phyloP scores from a whole-genome alignment of 2,113 vertebrate species.

The Pipa parva region DNA sequence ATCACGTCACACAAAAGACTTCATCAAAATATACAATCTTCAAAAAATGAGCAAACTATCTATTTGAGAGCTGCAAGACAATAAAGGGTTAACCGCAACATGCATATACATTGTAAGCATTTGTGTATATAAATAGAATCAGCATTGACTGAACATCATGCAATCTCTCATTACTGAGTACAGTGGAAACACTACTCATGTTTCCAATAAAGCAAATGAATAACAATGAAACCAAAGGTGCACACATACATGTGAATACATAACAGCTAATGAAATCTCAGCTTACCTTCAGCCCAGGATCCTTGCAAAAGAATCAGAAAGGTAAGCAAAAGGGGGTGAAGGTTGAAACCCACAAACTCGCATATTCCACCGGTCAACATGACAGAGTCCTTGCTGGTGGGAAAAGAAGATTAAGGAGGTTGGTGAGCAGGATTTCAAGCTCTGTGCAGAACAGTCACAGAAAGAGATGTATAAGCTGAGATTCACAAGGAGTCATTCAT shows the following conservation, averaged over 20 bases:
- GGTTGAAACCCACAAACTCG: conserved; percentile 14
- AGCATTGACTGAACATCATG: neutral
- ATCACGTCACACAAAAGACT: neutral
- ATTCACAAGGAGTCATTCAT: conserved; percentile 43
- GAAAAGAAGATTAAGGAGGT: conserved; percentile 26
- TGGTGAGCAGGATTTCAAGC: conserved; percentile 28
- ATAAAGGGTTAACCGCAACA: neutral
- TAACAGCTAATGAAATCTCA: neutral
- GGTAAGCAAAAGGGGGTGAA: conserved; percentile 9
- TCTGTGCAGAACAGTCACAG: conserved; percentile 29
- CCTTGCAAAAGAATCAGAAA: conserved; percentile 24
- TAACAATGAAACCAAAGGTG: too few species aligned
- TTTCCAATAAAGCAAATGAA: neutral
- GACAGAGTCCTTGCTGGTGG: conserved; percentile 16
- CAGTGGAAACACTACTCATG: conserved; percentile 2
- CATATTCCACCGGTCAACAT: conserved; percentile 42
- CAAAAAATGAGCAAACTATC: neutral
- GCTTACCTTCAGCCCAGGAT: conserved; percentile 35
- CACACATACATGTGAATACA: too few species aligned
- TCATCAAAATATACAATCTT: too few species aligned
- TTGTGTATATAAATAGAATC: neutral
- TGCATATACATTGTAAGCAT: neutral
- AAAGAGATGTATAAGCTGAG: conserved; percentile 37
- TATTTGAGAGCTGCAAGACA: neutral
- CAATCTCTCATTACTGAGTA: neutral